Evolutionary conservation across 1,140 invertebrate species (phyloP).

Genomic region (Nasonia longicornis): DNA sequence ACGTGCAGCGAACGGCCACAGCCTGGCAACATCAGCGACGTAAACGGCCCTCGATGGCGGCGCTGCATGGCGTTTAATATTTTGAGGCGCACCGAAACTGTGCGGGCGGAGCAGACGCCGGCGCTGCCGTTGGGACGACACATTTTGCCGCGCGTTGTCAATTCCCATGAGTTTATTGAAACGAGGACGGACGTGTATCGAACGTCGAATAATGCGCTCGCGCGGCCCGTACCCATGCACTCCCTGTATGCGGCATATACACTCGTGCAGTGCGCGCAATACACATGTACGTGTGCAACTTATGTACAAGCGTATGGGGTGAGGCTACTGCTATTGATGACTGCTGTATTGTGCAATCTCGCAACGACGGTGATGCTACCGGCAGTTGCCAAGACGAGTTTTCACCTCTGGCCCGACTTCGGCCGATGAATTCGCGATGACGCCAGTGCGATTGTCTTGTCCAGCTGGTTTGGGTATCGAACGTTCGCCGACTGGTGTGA

Average conservation of each 20-base stretch:
- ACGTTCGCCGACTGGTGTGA: not conserved
- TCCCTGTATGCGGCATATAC: not conserved
- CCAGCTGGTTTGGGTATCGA: not conserved
- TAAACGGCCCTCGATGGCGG: slow-evolving; percentile 38
- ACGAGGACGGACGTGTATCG: slow-evolving; percentile 52
- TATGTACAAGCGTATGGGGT: not conserved
- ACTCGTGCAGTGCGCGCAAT: not conserved
- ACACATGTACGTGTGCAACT: not conserved
- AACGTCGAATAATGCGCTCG: slow-evolving; percentile 48
- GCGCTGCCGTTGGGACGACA: slow-evolving; percentile 49
- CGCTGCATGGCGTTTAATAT: slow-evolving; percentile 59
- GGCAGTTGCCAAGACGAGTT: not conserved
- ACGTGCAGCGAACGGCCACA: not conserved
- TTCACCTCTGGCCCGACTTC: no score
- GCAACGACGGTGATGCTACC: no score
- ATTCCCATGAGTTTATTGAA: slow-evolving; percentile 63
- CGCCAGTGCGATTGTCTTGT: no score
- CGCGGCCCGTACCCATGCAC: not conserved
- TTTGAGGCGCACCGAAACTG: slow-evolving; percentile 54
- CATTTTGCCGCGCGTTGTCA: slow-evolving; percentile 52
- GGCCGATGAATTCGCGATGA: no score
- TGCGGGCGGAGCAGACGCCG: not conserved
- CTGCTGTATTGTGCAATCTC: no score
- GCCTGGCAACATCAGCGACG: not conserved
- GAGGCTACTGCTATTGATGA: not conserved